Evolutionary conservation across 2,888 invertebrate genomes (phyloP), one percentile per base, ranked within the genome.

Genomic region (Pyrrhia umbra): DNA sequence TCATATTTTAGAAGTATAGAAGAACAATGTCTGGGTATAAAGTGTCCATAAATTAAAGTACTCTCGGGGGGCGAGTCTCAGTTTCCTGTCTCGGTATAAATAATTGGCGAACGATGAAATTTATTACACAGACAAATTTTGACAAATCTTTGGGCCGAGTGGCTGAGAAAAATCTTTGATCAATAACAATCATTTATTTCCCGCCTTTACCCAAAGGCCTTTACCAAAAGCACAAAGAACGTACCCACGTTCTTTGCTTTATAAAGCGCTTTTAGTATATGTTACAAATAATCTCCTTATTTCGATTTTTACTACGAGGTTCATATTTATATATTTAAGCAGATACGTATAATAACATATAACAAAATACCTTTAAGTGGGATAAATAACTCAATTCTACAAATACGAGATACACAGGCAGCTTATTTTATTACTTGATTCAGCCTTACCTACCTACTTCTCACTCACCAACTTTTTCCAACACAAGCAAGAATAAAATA

Each of bases 21-120:
- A 88, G 79, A 84, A 88, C 82, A 84, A 86, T 85, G 82, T 83
- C 85, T 80, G 77, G 65, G 74, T 82, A 82, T 83, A 88, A 90
- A 90, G 86, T 88, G 85, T 88, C 85, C 89, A 92, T 92, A 92
- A 93, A 92, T 93, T 92, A 91, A 86, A 87, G 81, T 85, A 84
- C 84, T 83, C 88, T 87, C 83, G 69, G 81, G 86, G 87, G 87
- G 82, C 86, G 84, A 86, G 89, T 89, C 87, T 89, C 90, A 87
- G 89, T 87, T 88, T 85, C 87, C 88, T 87, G 90, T 90, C 89
- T 86, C 84, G 80, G 83, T 85, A 87, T 92, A 91, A 92, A 92
- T 93, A 92, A 92, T 91, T 92, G 91, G 91, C 80, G 81, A 80
- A 76, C 83, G 87, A 82, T 85, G 84, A 88, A 88, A 91, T 92